Conservation (phyloP, 2,888 invertebrate genomes). For the Cosmopolites sordidus region DNA sequence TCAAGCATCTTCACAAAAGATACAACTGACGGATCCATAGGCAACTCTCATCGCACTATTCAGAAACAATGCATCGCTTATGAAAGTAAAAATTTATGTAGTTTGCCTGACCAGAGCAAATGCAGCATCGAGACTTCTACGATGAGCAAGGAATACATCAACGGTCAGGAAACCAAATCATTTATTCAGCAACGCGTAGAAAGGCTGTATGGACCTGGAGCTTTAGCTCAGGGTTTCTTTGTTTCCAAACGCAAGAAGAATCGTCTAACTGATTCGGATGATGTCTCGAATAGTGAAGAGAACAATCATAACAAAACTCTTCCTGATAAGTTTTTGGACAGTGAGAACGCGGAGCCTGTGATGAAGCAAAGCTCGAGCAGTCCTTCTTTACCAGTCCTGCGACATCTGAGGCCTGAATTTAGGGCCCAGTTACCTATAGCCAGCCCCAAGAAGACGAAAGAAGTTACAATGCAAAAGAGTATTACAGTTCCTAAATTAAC, state of each 20-base stretch:
- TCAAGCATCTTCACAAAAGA: conserved; percentile 39
- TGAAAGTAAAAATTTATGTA: conserved; percentile 32
- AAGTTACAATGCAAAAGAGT: conserved; percentile 41
- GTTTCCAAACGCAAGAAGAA: conserved; percentile 58
- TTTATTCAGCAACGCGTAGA: conserved; percentile 88
- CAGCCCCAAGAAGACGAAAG: conserved; percentile 53
- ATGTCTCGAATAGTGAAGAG: conserved; percentile 1
- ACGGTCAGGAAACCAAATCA: conserved; percentile 58
- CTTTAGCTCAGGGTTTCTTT: conserved; percentile 80
- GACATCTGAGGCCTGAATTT: conserved; percentile 81
- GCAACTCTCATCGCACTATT: conserved; percentile 33
- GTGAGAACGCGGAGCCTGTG: conserved; percentile 38
- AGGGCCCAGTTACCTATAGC: conserved; percentile 74
- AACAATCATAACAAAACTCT: conserved; percentile 39
- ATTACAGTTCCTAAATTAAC: conserved; percentile 43
- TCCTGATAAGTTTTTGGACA: conserved; percentile 34
- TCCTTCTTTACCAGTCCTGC: conserved; percentile 67
- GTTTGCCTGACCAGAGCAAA: conserved; percentile 30
- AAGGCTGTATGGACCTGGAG: conserved; percentile 81
- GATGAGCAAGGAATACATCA: conserved; percentile 36
- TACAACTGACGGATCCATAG: conserved; percentile 42
- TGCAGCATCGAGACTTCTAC: conserved; percentile 36
- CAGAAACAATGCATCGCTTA: conserved; percentile 35
- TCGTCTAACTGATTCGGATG: conserved; percentile 39
- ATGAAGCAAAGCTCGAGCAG: conserved; percentile 46